phyloP scores from a whole-genome alignment of 2,113 vertebrate genomes.

The Gnathonemus echidnorhynchus region DNA sequence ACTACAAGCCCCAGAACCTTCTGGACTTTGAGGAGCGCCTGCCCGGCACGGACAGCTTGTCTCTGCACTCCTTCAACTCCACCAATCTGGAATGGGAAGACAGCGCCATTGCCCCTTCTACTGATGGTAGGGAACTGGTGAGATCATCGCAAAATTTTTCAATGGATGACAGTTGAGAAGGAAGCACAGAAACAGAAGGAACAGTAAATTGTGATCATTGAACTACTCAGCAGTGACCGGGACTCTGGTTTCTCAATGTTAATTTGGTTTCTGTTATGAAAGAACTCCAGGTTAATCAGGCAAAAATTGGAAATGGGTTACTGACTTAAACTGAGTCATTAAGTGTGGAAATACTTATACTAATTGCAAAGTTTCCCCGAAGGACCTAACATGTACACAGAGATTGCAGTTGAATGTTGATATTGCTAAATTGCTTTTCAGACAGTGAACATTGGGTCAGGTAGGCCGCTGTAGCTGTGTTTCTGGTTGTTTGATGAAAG shows the following conservation, averaged over 20 bases:
- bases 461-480: neutral
- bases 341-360: neutral
- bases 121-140: slow-evolving; percentile 71
- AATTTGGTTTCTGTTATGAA: neutral
- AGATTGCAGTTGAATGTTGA: neutral
- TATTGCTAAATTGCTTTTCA: neutral
- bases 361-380: neutral
- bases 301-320: neutral
- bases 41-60: slow-evolving; percentile 89
- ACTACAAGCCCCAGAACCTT: slow-evolving; percentile 93
- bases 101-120: slow-evolving; percentile 93
- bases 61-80: slow-evolving; percentile 94
- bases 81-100: slow-evolving; percentile 98
- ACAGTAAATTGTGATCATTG: neutral
- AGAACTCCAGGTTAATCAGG: neutral
- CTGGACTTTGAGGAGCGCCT: slow-evolving; percentile 93
- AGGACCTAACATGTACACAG: neutral
- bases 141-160: neutral
- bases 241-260: neutral
- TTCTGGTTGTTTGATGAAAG: neutral
- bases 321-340: neutral
- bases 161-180: neutral
- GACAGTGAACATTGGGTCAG: neutral
- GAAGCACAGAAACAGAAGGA: neutral
- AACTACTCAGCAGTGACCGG: neutral